A percentile compares a stretch with the other conserved stretches of the same genome.
These are phyloP conservation scores for Chrysina gloriosa DNA, from an alignment of 2,888 invertebrate species.

Conservation along the genomic window DNA sequence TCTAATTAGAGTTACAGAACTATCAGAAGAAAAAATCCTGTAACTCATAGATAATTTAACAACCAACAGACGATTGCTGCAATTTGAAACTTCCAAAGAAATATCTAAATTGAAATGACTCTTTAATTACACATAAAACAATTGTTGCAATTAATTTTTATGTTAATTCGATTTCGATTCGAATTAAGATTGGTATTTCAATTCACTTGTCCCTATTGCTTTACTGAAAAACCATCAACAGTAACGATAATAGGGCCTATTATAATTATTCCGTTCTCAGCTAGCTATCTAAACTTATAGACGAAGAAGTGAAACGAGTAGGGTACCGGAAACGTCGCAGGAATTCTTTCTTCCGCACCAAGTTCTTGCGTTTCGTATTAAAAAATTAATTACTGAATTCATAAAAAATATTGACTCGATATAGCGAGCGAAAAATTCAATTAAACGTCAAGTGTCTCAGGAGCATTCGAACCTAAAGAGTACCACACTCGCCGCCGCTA, in stretches of 20 bases:
- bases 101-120: too few relatives aligned
- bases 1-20: too few relatives aligned
- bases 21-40: too few relatives aligned
- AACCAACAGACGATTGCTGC: too few relatives aligned
- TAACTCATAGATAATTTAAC: too few relatives aligned
- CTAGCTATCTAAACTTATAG: neutral
- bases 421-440: conserved; percentile 30
- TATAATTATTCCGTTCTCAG: neutral
- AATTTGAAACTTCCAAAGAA: too few relatives aligned
- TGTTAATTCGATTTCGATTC: too few relatives aligned
- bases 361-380: conserved; percentile 11
- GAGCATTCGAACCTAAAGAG: conserved; percentile 21
- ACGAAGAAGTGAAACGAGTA: neutral
- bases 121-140: too few relatives aligned
- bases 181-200: neutral
- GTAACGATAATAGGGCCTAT: neutral
- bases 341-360: neutral
- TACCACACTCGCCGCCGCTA: conserved; percentile 5
- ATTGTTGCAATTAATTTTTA: too few relatives aligned
- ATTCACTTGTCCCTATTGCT: neutral
- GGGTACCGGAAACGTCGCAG: neutral
- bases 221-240: neutral
- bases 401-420: conserved; percentile 34
- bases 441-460: conserved; percentile 36
- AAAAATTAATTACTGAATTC: conserved; percentile 39